Conservation (phyloP, 1,140 invertebrate genomes). For the Dolichoris vasculosae region DNA sequence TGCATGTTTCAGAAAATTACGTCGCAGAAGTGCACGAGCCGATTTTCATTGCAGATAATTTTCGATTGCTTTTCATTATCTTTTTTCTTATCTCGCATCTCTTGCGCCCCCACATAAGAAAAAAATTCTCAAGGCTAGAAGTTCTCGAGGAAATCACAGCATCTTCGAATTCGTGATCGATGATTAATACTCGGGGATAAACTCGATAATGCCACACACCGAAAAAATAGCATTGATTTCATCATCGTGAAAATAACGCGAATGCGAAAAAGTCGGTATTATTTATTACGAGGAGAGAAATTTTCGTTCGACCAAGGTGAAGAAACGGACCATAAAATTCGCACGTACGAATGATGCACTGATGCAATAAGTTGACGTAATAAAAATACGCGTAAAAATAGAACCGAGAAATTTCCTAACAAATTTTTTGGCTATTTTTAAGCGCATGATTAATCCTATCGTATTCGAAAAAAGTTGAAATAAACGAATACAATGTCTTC, state of each 20-base stretch:
- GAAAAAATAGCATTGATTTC: too few relatives aligned
- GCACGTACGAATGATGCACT: background rate
- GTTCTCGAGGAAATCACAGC: background rate
- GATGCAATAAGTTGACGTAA: background rate
- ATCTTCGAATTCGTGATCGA: background rate
- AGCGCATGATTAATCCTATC: too few relatives aligned
- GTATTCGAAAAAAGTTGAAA: too few relatives aligned
- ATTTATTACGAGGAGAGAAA: background rate
- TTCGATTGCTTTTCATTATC: background rate
- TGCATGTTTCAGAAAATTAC: background rate
- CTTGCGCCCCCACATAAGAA: background rate
- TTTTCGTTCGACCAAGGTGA: background rate
- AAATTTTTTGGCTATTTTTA: background rate
- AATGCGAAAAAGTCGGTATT: background rate
- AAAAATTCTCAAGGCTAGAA: background rate
- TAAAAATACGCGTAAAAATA: background rate
- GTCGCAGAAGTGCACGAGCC: background rate
- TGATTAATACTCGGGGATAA: background rate
- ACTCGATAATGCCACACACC: too few relatives aligned
- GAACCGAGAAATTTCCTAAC: background rate
- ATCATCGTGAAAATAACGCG: too few relatives aligned
- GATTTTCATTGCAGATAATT: background rate
- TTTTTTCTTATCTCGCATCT: background rate
- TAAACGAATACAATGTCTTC: too few relatives aligned
- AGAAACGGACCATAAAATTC: background rate